Evolutionary conservation across 2,888 invertebrate genomes (phyloP).

Genomic region (Deroplatys truncata): DNA sequence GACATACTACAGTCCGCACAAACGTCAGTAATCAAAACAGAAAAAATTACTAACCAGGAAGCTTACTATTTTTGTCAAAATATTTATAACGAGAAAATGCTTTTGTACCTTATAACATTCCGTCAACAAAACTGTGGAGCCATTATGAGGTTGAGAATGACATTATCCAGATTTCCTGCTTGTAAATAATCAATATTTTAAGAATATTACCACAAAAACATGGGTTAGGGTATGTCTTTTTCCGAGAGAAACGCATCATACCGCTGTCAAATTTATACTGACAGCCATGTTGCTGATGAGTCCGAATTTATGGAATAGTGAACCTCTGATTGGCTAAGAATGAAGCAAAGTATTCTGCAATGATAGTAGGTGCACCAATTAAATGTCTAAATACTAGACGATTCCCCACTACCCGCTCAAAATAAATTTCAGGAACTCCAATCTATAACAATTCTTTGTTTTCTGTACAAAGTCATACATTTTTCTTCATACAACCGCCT

Average conservation of each 20-base stretch:
- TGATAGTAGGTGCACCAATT: too few relatives aligned
- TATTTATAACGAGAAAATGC: background rate
- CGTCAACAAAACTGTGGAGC: background rate
- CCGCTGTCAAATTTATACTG: conserved; percentile 95
- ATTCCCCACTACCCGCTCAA: too few relatives aligned
- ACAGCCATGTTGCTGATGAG: conserved; percentile 88
- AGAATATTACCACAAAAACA: conserved; percentile 12
- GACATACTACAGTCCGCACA: background rate
- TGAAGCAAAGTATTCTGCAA: background rate
- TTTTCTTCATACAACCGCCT: too few relatives aligned
- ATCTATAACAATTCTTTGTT: too few relatives aligned
- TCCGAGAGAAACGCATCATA: conserved; percentile 81
- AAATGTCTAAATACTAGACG: too few relatives aligned
- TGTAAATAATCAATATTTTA: background rate
- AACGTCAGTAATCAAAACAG: background rate
- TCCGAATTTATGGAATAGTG: conserved; percentile 65
- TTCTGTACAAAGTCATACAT: too few relatives aligned
- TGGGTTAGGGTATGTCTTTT: conserved; percentile 41
- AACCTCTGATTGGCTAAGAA: conserved; percentile 25
- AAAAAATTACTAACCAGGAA: background rate
- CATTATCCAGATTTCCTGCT: conserved; percentile 21
- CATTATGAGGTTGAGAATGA: conserved; percentile 7
- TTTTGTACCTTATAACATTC: background rate
- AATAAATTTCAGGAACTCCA: too few relatives aligned
- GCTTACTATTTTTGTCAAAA: background rate